Evolutionary conservation across 2,888 invertebrate genomes (phyloP), one percentile per base, ranked within the genome.

Genomic region (Scaptomyza cyrtandrae): DNA sequence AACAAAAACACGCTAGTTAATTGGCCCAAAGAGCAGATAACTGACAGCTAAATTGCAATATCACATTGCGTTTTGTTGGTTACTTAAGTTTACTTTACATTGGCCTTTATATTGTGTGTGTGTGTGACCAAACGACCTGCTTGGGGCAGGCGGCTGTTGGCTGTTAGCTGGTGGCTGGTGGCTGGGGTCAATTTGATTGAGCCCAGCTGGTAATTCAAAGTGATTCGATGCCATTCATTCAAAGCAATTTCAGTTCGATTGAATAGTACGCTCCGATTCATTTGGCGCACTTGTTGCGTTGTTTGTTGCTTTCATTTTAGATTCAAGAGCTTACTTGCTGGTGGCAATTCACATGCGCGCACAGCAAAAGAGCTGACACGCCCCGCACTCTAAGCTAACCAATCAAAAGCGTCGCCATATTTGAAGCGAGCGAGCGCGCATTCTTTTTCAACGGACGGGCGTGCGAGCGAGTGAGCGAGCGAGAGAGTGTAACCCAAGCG

Each of bases 31-130:
- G 87, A 88, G 80, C 75, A 75, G 81, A 67, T 71, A 84, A 84
- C 89, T 85, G 85, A 85, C 85, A 85, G 85, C 84, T 78, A 85
- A 85, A 85, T 85, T 85, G 85, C 86, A 82, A 88, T 83, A 83
- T 83, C 88, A 72, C 83, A 88, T 88, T 88, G 82, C 83, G 83
- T 71, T 88, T 67, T 82, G 64, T 69, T 75, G 75, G 59, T 80
- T 78, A 72, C 75, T 66, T 71, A 60, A 73, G 68, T 69, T 84
- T 58, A 53, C 63, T 71, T 83, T 64, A 53, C 69, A 69, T 73
- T 69, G 54, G 61, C 68, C 53, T 65, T 78, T 58, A 61, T 57
- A 69, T 69, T 62, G 56, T 27, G 44, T 39, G 69, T 62, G 56
- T 27, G 43, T 39, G 39, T 14, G 39, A 39, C 39, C 39, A 14